Conservation (phyloP, 2,113 vertebrate genomes). For the Lota lota region DNA sequence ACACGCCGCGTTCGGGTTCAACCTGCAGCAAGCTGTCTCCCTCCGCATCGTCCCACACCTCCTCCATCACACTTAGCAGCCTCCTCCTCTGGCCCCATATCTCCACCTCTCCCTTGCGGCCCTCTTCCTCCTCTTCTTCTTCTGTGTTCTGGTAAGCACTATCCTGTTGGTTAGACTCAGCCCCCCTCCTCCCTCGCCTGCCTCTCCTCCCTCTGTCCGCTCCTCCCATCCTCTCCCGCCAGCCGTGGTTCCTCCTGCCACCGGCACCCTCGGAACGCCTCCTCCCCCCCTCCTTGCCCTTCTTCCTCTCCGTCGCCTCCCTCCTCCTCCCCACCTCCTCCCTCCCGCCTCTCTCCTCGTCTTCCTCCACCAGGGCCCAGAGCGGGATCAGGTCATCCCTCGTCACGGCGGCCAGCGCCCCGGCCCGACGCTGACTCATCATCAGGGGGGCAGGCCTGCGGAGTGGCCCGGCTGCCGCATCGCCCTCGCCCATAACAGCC, state of each 20-base stretch:
- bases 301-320: conserved; percentile 36
- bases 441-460: conserved; percentile 57
- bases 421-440: conserved; percentile 35
- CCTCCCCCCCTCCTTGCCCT: conserved; percentile 49
- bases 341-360: conserved; percentile 16
- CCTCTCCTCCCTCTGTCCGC: conserved; percentile 42
- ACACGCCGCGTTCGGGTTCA: conserved; percentile 7
- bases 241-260: conserved; percentile 31
- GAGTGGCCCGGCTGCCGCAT: conserved; percentile 45
- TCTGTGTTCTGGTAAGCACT: conserved; percentile 1
- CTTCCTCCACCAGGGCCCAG: conserved; percentile 11
- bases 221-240: conserved; percentile 44
- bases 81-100: conserved; percentile 59
- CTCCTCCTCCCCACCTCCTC: conserved; percentile 37
- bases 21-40: not conserved
- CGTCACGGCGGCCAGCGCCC: conserved; percentile 19
- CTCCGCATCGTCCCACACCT: conserved; percentile 7
- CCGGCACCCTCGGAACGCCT: conserved; percentile 15
- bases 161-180: conserved; percentile 42
- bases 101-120: conserved; percentile 32
- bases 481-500: conserved; percentile 12
- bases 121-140: conserved; percentile 28
- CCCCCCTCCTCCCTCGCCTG: conserved; percentile 52
- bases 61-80: conserved; percentile 60
- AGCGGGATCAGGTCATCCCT: conserved; percentile 7